Conservation (phyloP, 2,113 vertebrate genomes). For the Xerus inauris region DNA sequence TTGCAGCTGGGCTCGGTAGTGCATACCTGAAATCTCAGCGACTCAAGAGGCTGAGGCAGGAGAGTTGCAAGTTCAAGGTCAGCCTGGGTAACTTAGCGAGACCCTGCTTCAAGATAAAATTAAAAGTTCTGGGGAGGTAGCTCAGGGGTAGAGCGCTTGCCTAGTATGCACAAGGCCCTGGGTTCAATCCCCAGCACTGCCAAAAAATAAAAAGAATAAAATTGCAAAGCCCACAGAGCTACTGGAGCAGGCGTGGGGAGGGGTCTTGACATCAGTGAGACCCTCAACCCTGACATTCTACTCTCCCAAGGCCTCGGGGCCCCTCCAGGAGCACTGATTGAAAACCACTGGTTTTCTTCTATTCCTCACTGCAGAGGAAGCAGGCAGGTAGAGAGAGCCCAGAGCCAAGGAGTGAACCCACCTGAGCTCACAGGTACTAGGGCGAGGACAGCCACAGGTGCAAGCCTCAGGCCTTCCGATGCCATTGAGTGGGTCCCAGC, state of each 20-base stretch:
- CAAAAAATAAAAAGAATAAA: background rate
- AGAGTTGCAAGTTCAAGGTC: background rate
- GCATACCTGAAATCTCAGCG: background rate
- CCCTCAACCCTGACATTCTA: rapidly evolving
- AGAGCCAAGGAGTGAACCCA: too few species aligned
- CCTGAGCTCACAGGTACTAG: background rate
- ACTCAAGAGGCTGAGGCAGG: background rate
- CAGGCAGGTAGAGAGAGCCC: background rate
- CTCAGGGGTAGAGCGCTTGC: background rate
- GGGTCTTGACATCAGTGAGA: rapidly evolving
- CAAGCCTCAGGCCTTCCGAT: background rate
- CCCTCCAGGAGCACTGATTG: background rate
- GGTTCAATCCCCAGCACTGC: too few species aligned
- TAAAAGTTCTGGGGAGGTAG: background rate
- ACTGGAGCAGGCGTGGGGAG: background rate
- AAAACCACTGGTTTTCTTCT: background rate
- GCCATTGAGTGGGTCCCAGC: rapidly evolving
- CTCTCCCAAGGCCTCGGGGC: too few species aligned
- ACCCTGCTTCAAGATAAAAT: background rate
- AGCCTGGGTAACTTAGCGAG: background rate
- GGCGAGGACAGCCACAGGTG: rapidly evolving
- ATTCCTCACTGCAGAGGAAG: background rate
- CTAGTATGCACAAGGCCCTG: background rate
- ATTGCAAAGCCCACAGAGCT: background rate
- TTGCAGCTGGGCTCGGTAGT: too few species aligned